Conservation (phyloP, 2,113 vertebrate genomes). For the Campylomormyrus numenius region DNA sequence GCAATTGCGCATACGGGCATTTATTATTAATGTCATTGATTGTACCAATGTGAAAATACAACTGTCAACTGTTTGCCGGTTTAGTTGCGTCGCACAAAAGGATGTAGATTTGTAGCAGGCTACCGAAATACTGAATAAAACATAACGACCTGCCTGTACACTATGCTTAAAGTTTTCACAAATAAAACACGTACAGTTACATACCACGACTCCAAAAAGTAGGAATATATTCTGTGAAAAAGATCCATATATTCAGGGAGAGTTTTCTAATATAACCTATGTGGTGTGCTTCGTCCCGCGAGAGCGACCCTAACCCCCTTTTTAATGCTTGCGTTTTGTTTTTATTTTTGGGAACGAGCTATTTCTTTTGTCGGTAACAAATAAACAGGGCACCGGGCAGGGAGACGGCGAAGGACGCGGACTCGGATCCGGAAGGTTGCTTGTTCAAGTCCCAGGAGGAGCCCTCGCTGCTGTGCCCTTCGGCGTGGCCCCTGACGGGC, state of each 20-base stretch:
- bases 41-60: constrained; percentile 5
- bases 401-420: neutral
- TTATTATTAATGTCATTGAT: constrained; percentile 5
- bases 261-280: neutral
- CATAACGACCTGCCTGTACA: neutral
- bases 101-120: neutral
- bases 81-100: neutral
- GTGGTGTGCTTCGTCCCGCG: neutral
- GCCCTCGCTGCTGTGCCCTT: neutral
- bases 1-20: neutral
- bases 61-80: neutral
- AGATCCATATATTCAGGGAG: neutral
- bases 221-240: neutral
- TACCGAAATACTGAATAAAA: neutral
- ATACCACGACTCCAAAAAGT: neutral
- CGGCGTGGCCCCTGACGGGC: neutral
- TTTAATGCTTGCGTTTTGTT: constrained; percentile 4
- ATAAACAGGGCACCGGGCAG: neutral
- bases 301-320: neutral
- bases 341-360: constrained; percentile 6
- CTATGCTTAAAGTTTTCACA: neutral
- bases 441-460: constrained; percentile 1
- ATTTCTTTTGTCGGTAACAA: constrained; percentile 3
- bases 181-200: neutral
- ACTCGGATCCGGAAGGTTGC: neutral